These are phyloP conservation scores for Cotesia vestalis DNA, from an alignment of 1,140 invertebrate genomes.

Conservation along the genomic window DNA sequence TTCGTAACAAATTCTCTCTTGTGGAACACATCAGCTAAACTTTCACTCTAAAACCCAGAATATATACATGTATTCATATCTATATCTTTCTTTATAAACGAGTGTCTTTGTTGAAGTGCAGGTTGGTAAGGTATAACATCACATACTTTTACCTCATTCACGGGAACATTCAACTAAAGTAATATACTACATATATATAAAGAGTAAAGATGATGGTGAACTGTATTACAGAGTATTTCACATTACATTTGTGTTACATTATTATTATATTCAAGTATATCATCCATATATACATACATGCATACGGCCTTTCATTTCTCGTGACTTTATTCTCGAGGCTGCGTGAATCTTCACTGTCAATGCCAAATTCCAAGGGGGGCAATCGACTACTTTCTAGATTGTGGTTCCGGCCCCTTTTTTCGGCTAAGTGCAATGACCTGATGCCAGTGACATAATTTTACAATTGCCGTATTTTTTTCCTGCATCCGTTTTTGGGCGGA, in stretches of 20 bases:
- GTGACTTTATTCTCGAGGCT: conserved; percentile 34
- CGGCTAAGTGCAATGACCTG: conserved; percentile 18
- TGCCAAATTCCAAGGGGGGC: conserved; percentile 49
- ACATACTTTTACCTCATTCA: not conserved
- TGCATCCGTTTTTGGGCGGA: not conserved
- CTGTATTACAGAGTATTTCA: conserved; percentile 19
- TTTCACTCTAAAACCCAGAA: conserved; percentile 25
- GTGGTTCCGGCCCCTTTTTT: conserved; percentile 18
- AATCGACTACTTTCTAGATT: conserved; percentile 45
- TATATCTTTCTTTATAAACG: no score
- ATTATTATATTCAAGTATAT: no score
- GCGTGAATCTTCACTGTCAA: conserved; percentile 44
- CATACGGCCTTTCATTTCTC: conserved; percentile 41
- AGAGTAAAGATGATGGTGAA: not conserved
- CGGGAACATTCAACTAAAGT: not conserved
- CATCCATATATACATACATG: not conserved
- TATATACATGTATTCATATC: no score
- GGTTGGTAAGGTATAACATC: not conserved
- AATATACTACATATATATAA: not conserved
- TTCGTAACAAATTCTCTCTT: conserved; percentile 17
- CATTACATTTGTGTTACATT: not conserved
- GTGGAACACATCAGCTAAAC: conserved; percentile 12
- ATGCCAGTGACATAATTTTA: conserved; percentile 34
- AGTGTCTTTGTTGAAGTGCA: no score
- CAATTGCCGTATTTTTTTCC: not conserved